These are phyloP conservation scores for Dendrolimus kikuchii DNA, from an alignment of 1,140 invertebrate genomes.

Conservation along the genomic window DNA sequence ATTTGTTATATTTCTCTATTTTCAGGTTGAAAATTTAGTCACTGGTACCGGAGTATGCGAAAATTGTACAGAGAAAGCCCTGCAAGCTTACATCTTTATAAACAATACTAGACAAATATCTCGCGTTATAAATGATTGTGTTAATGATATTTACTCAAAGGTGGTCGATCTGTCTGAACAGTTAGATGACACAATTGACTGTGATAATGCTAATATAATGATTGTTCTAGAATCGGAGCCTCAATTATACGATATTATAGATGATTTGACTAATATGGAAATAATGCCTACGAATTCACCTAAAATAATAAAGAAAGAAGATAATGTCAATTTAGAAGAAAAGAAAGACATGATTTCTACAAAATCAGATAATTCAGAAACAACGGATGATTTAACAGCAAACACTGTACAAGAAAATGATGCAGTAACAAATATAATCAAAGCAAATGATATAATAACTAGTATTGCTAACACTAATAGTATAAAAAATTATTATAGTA, in stretches of 20 bases:
- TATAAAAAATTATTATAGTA: too few relatives aligned
- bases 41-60: constrained; percentile 18
- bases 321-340: constrained; percentile 3
- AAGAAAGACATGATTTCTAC: neutral
- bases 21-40: constrained; percentile 19
- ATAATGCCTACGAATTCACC: constrained; percentile 7
- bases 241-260: constrained; percentile 9
- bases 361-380: too few relatives aligned
- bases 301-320: neutral
- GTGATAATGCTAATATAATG: constrained; percentile 17
- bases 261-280: constrained; percentile 10
- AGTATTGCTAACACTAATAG: too few relatives aligned
- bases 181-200: constrained; percentile 1
- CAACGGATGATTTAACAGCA: too few relatives aligned
- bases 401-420: too few relatives aligned
- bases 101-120: constrained; percentile 18
- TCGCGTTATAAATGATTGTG: constrained; percentile 18
- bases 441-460: too few relatives aligned
- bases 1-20: constrained; percentile 1
- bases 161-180: constrained; percentile 11
- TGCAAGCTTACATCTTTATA: constrained; percentile 23
- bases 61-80: constrained; percentile 19
- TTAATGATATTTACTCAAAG: constrained; percentile 18
- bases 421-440: too few relatives aligned
- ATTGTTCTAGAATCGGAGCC: constrained; percentile 19